Evolutionary conservation across 2,797 vertebrate genomes (phyloP).

Genomic region (Coregonus suidteri): DNA sequence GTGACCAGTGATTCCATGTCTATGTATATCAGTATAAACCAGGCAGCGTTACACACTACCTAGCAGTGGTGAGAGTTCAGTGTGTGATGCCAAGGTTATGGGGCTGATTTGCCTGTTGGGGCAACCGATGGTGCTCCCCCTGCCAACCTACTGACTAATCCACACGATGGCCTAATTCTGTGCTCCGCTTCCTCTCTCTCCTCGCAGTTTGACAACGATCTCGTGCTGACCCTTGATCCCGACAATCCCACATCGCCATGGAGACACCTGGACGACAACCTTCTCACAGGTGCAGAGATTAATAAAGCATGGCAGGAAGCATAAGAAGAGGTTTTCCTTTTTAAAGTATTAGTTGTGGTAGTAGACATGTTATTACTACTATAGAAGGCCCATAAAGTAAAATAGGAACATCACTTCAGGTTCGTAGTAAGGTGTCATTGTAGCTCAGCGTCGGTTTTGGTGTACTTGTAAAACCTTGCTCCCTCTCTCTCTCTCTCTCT

Average conservation of each 20-base stretch:
- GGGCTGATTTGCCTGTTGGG: background rate
- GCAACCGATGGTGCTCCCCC: background rate
- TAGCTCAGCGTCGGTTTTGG: background rate
- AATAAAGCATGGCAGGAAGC: background rate
- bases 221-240: constrained; percentile 76
- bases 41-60: background rate
- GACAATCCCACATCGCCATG: constrained; percentile 77
- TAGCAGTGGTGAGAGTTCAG: background rate
- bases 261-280: constrained; percentile 71
- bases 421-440: background rate
- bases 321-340: background rate
- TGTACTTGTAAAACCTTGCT: background rate
- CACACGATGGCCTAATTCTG: background rate
- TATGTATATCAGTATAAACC: background rate
- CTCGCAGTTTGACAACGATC: constrained; percentile 71
- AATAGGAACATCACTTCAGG: background rate
- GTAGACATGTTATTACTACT: background rate
- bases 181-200: background rate
- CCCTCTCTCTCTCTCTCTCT: background rate
- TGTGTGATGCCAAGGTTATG: background rate
- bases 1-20: too few relatives aligned
- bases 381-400: background rate
- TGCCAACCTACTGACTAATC: constrained; percentile 3
- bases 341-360: background rate
- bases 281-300: constrained; percentile 69